Percentiles rank a stretch among this genome's conserved stretches.
These are phyloP conservation scores for Lagopus muta DNA, from an alignment of 2,113 vertebrate species.

Conservation along the genomic window DNA sequence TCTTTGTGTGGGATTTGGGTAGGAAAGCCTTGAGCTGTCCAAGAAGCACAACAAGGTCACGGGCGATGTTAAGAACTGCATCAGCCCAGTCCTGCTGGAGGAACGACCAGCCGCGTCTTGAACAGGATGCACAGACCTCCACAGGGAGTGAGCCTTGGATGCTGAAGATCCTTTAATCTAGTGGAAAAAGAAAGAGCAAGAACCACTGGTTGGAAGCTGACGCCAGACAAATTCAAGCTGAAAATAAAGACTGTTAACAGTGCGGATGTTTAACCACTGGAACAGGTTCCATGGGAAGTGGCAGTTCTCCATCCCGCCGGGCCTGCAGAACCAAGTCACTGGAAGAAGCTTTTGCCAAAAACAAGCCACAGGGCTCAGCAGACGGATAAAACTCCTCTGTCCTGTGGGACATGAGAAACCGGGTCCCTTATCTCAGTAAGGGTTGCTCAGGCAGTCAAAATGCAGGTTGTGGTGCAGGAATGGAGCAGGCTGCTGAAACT, in stretches of 20 bases:
- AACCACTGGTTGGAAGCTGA: conserved; percentile 37
- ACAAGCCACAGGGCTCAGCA: background rate
- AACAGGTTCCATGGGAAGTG: conserved; percentile 20
- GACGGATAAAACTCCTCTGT: background rate
- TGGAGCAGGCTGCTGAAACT: background rate
- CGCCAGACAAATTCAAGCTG: conserved; percentile 37
- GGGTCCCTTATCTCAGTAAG: background rate
- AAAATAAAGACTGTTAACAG: conserved; percentile 40
- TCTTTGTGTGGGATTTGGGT: background rate
- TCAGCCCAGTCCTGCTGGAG: conserved; percentile 13
- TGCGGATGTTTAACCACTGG: background rate
- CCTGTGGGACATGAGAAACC: background rate
- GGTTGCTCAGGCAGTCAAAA: background rate
- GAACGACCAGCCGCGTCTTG: background rate
- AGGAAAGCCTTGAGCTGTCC: background rate
- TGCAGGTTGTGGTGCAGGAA: background rate
- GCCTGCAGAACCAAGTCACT: conserved; percentile 10
- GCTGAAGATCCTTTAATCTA: conserved; percentile 56
- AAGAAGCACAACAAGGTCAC: background rate
- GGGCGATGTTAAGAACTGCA: conserved; percentile 33
- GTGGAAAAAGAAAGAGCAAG: conserved; percentile 47
- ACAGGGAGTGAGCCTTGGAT: conserved; percentile 25
- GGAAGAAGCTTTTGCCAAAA: conserved; percentile 15
- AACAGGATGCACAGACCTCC: conserved; percentile 55
- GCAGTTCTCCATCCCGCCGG: background rate